Evolutionary conservation across 1,140 invertebrate genomes (phyloP).

Genomic region (Kradibia gibbosae): DNA sequence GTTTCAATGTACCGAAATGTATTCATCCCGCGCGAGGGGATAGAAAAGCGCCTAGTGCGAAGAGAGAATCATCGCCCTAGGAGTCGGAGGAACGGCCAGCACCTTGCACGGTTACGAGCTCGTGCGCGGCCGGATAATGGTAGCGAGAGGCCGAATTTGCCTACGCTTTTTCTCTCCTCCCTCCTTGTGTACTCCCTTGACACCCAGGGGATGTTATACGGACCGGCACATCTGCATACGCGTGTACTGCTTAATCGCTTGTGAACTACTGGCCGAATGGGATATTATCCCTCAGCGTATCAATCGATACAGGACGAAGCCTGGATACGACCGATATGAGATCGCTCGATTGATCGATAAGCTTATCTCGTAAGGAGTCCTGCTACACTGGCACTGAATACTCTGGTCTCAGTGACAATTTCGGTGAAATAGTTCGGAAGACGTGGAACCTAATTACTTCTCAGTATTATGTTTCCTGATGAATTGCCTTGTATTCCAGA

Average conservation of each 20-base stretch:
- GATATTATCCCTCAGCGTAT: background rate
- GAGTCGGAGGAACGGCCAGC: background rate
- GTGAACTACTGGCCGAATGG: background rate
- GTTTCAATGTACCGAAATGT: constrained; percentile 72
- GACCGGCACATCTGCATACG: too few species aligned
- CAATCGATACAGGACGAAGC: background rate
- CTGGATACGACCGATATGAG: background rate
- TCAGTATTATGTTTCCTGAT: background rate
- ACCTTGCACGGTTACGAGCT: too few species aligned
- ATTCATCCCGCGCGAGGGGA: constrained; percentile 36
- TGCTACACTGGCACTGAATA: too few species aligned
- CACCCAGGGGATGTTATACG: too few species aligned
- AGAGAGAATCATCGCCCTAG: background rate
- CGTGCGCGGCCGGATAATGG: too few species aligned
- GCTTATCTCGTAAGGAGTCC: background rate
- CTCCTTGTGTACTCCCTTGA: background rate
- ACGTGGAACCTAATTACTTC: background rate
- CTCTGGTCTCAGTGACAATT: background rate
- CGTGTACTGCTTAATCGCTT: constrained; percentile 3
- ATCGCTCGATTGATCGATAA: constrained; percentile 12
- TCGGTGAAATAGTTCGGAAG: constrained; percentile 10
- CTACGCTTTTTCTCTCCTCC: background rate
- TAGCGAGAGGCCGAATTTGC: too few species aligned
- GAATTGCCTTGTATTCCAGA: background rate
- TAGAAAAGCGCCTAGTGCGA: background rate